Evolutionary conservation across 2,797 vertebrate species (phyloP), one percentile per base, ranked within the genome.

Genomic region (Pelochelys cantorii): DNA sequence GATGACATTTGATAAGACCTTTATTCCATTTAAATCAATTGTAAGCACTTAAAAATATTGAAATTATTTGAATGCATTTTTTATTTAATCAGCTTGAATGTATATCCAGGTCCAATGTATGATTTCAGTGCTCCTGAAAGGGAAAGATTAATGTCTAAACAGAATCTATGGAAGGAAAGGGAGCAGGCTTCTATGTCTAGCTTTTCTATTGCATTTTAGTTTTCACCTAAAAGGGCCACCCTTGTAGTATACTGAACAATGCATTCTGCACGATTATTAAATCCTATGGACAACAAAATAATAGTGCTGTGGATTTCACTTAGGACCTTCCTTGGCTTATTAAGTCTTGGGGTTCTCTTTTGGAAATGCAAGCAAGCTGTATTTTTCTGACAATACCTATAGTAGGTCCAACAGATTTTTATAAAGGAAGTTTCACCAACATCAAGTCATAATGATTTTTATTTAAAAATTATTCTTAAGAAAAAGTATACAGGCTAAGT

Each of bases 281-380:
- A 96, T 89, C 85, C 85, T 71, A 88, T 8, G 78, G 92, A 93
- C 90, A 94, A 93, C 79, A 93, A 97, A 97, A 97, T 96, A 97
- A 93, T 82, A 96, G 84, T n/a, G 48, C 89, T 86, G 56, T 83
- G 90, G 59, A 93, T 95, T 95, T 97, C 75, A 93, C 88, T 68
- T 81, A 89, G 91, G 79, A 62, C 71, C 94, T 96, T 97, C 93
- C 82, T 95, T 95, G 94, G 74, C 79, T 97, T 90, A 95, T 96
- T 96, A 97, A 93, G 48, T 95, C 95, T 97, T 94, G 93, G 59
- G 84, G 87, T 95, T 97, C 94, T 95, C 88, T 85, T 96, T 93
- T 59, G 79, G 83, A 96, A 97, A 97, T 93, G 79, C 25, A 95
- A 95, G 82, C 14, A 83, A 85, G 59, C 84, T 95, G 4, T 86